These are phyloP conservation scores for Leptinotarsa tumamoca DNA, from an alignment of 2,888 invertebrate genomes.

Conservation along the genomic window DNA sequence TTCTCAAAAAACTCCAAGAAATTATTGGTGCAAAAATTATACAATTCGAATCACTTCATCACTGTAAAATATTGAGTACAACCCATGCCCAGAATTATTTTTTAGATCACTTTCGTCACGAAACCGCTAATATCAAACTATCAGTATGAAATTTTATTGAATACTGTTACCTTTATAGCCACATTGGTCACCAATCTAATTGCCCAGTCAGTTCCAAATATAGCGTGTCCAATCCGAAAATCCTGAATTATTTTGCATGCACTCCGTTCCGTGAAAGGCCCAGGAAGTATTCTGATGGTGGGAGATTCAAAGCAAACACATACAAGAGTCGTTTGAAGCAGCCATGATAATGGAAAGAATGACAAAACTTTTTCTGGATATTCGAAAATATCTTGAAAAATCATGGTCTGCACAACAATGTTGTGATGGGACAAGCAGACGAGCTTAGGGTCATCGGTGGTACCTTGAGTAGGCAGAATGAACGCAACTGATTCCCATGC, in stretches of 20 bases:
- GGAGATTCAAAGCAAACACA: slow-evolving; percentile 56
- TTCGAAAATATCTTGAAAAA: slow-evolving; percentile 50
- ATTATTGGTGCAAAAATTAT: too few relatives aligned
- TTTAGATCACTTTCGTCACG: too few relatives aligned
- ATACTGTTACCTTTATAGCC: slow-evolving; percentile 53
- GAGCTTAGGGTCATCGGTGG: slow-evolving; percentile 53
- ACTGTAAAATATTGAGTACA: too few relatives aligned
- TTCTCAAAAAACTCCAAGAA: too few relatives aligned
- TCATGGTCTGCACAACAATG: slow-evolving; percentile 51
- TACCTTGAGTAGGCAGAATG: slow-evolving; percentile 58
- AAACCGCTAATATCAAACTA: too few relatives aligned
- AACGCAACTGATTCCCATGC: slow-evolving; percentile 56
- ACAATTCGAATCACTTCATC: too few relatives aligned
- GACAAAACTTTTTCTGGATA: slow-evolving; percentile 55
- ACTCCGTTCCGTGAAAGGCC: slow-evolving; percentile 53
- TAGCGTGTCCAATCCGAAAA: slow-evolving; percentile 55
- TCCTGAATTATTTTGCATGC: slow-evolving; percentile 60
- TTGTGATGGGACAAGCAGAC: slow-evolving; percentile 59
- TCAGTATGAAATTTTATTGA: neutral
- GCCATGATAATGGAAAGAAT: slow-evolving; percentile 58
- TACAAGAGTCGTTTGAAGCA: slow-evolving; percentile 54
- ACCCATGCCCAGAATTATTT: too few relatives aligned
- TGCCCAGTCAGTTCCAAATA: slow-evolving; percentile 56
- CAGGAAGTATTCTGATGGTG: slow-evolving; percentile 53
- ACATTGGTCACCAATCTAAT: slow-evolving; percentile 53